Evolutionary conservation across 2,113 vertebrate genomes (phyloP), one percentile per base, ranked within the genome.

Genomic region (Pseudopodoces humilis): DNA sequence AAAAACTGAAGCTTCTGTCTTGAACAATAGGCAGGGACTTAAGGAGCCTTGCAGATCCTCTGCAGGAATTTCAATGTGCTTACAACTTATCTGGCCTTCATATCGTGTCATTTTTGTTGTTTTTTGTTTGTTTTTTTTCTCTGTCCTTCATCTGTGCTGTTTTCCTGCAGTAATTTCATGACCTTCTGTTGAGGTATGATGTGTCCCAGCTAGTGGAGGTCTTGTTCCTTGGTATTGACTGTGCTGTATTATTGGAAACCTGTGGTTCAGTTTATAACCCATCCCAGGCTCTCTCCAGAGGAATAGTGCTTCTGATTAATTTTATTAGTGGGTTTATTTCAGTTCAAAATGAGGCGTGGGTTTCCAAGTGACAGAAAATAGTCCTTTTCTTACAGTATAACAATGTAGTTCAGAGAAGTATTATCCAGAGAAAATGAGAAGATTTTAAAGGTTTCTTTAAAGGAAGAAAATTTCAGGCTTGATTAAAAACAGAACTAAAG

Each of bases 291-390:
- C 86, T 86, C 88, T 96, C 79, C 69, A 71, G 93, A 93, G 88
- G 64, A 93, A 78, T 49, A 88, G 71, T 53, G 62, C 86, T 86
- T 75, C 90, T 95, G 92, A 92, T 96, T 96, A 94, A 97, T 96
- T 96, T 96, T 94, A 96, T 96, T 96, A 96, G 95, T 88, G 90
- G 90, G 94, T 94, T 96, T 96, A 96, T 94, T 96, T 93, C 93
- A 93, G 96, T 86, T 93, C 92, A 95, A 86, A 97, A 94, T 88
- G 90, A 96, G 95, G 83, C 60, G 88, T 94, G 85, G 93, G 94
- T 96, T 97, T 92, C 90, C 86, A 88, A 96, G 90, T 96, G 96
- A 95, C 92, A 93, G 80, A 96, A 96, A 90, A 96, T 88, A 92
- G 72, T 94, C 79, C 79, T 96, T 95, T 96, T 96, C 90, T 95